Evolutionary conservation across 2,113 vertebrate species (phyloP), one percentile per base, ranked within the genome.

Genomic region (Electrona antarctica): DNA sequence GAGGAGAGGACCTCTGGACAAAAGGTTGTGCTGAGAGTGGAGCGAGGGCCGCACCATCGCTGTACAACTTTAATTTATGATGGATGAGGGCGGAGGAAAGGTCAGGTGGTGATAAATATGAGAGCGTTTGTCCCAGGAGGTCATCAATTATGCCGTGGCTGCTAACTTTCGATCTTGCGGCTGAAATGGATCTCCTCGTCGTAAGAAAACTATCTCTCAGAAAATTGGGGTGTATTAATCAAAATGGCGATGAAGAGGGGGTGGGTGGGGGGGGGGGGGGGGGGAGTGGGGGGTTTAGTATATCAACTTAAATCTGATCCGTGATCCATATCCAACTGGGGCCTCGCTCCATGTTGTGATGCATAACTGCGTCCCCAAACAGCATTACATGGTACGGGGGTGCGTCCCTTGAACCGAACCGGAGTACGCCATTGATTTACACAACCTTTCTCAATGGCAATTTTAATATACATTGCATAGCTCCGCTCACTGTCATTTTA

Each of bases 21-120:
- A 91, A 96, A 96, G 95, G 93, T 94, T 96, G 93, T 84, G 88
- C 91, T 92, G 90, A 89, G 91, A 83, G 87, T 91, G 92, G 91
- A 93, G 86, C 86, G 77, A 87, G 90, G 93, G 91, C 91, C 84
- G 15, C 83, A 85, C 89, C 87, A 86, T 77, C 81, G 88, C 93
- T 90, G 93, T 95, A 95, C 95, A 95, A 96, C 94, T 96, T 97
- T 96, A 97, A 92, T 91, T 90, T 93, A 93, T 98, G 96, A 98
- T 96, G 95, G 96, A 99, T 98, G 95, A 93, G 93, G 85, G 79
- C 71, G 81, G 84, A 87, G 89, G 94, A 95, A 96, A 98, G 96
- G 97, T 97, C 96, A 96, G 80, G 81, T 92, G 92, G 83, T 92
- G 88, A 94, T 89, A 93, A 94, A 93, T 95, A 95, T 91, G 90